These are phyloP conservation scores for Flexamia atlantica DNA, from an alignment of 2,888 invertebrate genomes.

Conservation along the genomic window DNA sequence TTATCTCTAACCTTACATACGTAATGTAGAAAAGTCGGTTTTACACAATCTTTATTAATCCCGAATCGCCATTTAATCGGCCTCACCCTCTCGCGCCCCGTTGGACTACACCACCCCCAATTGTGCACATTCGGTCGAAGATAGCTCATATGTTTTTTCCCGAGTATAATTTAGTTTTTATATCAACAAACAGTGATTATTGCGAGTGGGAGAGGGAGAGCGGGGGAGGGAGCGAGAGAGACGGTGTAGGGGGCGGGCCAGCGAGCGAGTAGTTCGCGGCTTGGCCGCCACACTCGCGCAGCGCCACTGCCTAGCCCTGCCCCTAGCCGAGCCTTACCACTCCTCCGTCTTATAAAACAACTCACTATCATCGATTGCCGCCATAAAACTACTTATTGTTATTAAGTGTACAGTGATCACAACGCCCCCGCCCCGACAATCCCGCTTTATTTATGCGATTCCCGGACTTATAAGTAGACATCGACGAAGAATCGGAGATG, in stretches of 20 bases:
- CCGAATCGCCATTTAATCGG: too few species aligned
- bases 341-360: constrained; percentile 44
- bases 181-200: constrained; percentile 20
- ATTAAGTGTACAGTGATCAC: constrained; percentile 53
- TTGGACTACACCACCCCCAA: too few species aligned
- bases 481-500: not conserved
- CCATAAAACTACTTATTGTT: constrained; percentile 59
- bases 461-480: not conserved
- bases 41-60: too few species aligned
- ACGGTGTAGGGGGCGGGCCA: not conserved
- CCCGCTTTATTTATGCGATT: not conserved
- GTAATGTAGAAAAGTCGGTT: too few species aligned
- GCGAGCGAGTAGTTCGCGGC: constrained; percentile 27
- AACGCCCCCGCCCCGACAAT: not conserved
- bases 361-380: constrained; percentile 57
- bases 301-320: constrained; percentile 46
- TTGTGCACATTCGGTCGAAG: not conserved
- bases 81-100: too few species aligned
- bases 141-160: constrained; percentile 5
- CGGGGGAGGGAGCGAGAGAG: not conserved
- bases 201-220: not conserved
- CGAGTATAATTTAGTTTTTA: constrained; percentile 1
- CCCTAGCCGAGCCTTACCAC: constrained; percentile 29
- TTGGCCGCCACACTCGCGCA: constrained; percentile 15
- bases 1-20: too few species aligned